Evolutionary conservation across 2,888 invertebrate genomes (phyloP), one percentile per base, ranked within the genome.

Genomic region (Urechis unicinctus): DNA sequence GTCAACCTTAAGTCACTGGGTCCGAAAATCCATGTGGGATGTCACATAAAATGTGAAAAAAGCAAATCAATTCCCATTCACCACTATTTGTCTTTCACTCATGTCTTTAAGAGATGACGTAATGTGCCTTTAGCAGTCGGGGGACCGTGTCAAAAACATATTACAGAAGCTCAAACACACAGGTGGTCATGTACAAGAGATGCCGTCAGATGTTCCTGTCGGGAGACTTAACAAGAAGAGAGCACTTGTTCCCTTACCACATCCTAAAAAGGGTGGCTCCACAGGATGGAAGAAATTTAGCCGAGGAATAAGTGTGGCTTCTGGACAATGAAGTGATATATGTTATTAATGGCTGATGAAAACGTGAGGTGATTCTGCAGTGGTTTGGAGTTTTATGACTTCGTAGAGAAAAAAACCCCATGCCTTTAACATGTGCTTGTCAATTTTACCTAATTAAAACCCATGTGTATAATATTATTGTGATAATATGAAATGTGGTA

Each of bases 1-100:
- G 68, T 67, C 75, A 42, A 75, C 77, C 3, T 45, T 61, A 24
- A 68, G 77, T 4, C 73, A 77, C 59, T 68, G 71, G 50, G 68
- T 73, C 66, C n/a, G n/a, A n/a, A n/a, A n/a, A n/a, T n/a, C n/a
- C n/a, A n/a, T n/a, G n/a, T n/a, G n/a, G n/a, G n/a, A n/a, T n/a
- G n/a, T n/a, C n/a, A n/a, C n/a, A 13, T 36, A 36, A 36, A 36
- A 36, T 36, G 17, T 36, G 17, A 36, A 36, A 36, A 13, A 17
- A 9, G 17, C 17, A 36, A 36, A 36, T 13, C n/a, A n/a, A n/a
- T n/a, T n/a, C 9, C 17, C 17, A 9, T 36, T 9, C 9, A 13
- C 17, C 17, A 13, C 36, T 13, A 36, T 36, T 36, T 9, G 17
- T 9, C 17, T 36, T 36, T 36, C 9, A 17, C 36, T 36, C 17